phyloP scores from a whole-genome alignment of 2,888 invertebrate genomes.

The Liposcelis brunnea region DNA sequence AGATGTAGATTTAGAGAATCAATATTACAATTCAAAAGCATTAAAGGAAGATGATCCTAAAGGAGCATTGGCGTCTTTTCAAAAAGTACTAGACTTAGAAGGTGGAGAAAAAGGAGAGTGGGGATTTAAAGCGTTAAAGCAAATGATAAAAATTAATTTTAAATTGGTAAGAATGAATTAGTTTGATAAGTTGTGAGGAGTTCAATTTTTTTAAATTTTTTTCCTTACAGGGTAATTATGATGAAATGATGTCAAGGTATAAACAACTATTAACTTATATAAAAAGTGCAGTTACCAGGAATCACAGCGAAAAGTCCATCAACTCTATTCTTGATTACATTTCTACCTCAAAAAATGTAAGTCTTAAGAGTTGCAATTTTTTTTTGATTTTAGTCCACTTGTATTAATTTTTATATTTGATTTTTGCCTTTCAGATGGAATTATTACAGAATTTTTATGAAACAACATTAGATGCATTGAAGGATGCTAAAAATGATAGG shows the following conservation, averaged over 20 bases:
- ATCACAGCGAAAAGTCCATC: constrained; percentile 98
- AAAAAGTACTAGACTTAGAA: constrained; percentile 89
- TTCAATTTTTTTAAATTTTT: constrained; percentile 11
- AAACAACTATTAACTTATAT: constrained; percentile 95
- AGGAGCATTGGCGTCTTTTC: constrained; percentile 82
- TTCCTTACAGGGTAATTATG: constrained; percentile 62
- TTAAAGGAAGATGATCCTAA: constrained; percentile 92
- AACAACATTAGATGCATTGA: constrained; percentile 81
- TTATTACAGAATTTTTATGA: constrained; percentile 96
- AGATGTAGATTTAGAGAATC: constrained; percentile 97
- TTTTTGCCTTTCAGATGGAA: constrained; percentile 57
- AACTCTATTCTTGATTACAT: constrained; percentile 99
- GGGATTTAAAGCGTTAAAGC: constrained; percentile 99
- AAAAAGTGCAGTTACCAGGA: constrained; percentile 96
- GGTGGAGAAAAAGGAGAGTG: constrained; percentile 98
- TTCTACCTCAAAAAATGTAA: constrained; percentile 95
- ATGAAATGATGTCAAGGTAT: constrained; percentile 90
- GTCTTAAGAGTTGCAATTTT: constrained; percentile 25
- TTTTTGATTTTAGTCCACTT: constrained; percentile 3
- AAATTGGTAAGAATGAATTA: constrained; percentile 65
- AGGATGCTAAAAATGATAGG: constrained; percentile 97
- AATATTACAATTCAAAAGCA: constrained; percentile 98
- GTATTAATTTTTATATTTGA: constrained; percentile 11
- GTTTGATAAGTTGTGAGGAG: constrained; percentile 1
- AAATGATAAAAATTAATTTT: constrained; percentile 99